Evolutionary conservation across 2,888 invertebrate genomes (phyloP).

Genomic region (Ctena decussata): DNA sequence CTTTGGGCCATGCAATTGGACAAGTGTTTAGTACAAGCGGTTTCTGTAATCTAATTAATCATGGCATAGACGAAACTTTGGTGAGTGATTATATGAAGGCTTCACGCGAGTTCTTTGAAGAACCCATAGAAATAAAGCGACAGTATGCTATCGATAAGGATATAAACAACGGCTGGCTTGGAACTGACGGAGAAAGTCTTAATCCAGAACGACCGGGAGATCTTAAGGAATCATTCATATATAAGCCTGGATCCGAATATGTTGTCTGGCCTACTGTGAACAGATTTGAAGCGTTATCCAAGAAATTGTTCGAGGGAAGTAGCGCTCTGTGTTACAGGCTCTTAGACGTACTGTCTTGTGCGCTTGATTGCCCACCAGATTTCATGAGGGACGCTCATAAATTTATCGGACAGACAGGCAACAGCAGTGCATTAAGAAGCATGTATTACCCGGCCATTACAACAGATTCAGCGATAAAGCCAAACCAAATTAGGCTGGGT

Average conservation of each 20-base stretch:
- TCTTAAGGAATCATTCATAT: slow-evolving; percentile 63
- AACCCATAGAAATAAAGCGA: slow-evolving; percentile 51
- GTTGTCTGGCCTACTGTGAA: slow-evolving; percentile 9
- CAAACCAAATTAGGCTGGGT: slow-evolving; percentile 71
- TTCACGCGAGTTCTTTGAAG: slow-evolving; percentile 55
- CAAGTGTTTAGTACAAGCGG: slow-evolving; percentile 54
- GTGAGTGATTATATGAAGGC: slow-evolving; percentile 17
- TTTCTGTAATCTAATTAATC: slow-evolving; percentile 67
- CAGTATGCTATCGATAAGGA: slow-evolving; percentile 28
- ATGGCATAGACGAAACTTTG: slow-evolving; percentile 40
- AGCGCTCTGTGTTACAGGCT: slow-evolving; percentile 20
- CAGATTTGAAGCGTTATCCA: slow-evolving; percentile 23
- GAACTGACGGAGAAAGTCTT: slow-evolving; percentile 45
- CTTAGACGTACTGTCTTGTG: slow-evolving; percentile 34
- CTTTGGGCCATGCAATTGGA: slow-evolving; percentile 34
- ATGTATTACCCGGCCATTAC: slow-evolving; percentile 43
- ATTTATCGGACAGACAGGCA: slow-evolving; percentile 13
- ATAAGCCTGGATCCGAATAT: slow-evolving; percentile 13
- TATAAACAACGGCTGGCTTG: slow-evolving; percentile 50
- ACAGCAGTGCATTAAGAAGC: slow-evolving; percentile 14
- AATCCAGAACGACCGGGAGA: slow-evolving; percentile 52
- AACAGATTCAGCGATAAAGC: slow-evolving; percentile 46
- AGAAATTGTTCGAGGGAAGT: slow-evolving; percentile 27
- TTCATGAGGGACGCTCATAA: slow-evolving; percentile 36
- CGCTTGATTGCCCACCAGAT: slow-evolving; percentile 15